Base-by-base conservation (phyloP, 2,113 vertebrate species). In the Rhinichthys klamathensis region DNA sequence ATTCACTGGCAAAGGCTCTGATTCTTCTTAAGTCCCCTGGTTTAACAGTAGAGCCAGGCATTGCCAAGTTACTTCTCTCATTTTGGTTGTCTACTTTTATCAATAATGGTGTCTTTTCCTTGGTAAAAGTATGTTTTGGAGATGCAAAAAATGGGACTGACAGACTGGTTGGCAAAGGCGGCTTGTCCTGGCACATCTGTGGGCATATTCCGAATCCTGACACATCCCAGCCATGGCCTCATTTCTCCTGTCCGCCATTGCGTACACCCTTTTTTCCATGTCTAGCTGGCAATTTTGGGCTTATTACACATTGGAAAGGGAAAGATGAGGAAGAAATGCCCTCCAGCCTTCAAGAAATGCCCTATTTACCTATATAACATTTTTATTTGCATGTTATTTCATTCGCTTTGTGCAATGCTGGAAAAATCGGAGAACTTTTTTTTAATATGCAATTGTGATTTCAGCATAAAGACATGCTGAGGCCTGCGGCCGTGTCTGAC, bases 121-220 rank as follows among this genome's bases (percentile, higher is more conserved):
- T 89, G 88, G 87, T 85, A 87, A 86, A 67, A 76, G 63, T 80
- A 44, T 8, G 73, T 91, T 6, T 6, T 70, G 69, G 1, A 86
- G 86, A 30, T 74, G 79, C 82, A 54, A 51, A 51, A 58, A 70
- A 61, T 61, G 77, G 72, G 84, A 7, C 54, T 56, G 54, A 21
- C 41, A 41, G 41, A 41, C 85, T 82, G 81, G 67, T 61, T 82
- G 88, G 84, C 85, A 86, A 70, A 78, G 84, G 35, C 91, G 81
- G 84, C 89, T 86, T 77, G 83, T 70, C 67, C 80, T 91, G 90
- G 87, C 89, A 83, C 76, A 80, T 69, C 61, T 73, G 88, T 85
- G 83, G 85, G 89, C 88, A 89, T 89, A 58, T 63, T 88, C 82
- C 41, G 41, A 41, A 9, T 41, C 41, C 83, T 85, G 85, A 88